Percentiles rank a stretch among this genome's conserved stretches.
These are phyloP conservation scores for Troides helena DNA, from an alignment of 2,888 invertebrate species.

Conservation along the genomic window DNA sequence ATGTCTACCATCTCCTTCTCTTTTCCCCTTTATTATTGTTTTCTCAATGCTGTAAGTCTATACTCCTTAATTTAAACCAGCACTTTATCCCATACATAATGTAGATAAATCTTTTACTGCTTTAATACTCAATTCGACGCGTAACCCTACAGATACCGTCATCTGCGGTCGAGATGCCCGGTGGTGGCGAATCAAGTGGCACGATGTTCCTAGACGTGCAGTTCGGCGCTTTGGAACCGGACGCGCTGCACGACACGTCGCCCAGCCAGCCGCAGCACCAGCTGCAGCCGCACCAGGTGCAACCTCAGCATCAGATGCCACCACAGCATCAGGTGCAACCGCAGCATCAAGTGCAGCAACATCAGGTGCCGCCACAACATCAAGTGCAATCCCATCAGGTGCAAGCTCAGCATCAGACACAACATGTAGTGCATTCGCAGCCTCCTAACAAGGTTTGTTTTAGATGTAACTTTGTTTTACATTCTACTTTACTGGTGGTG, in stretches of 20 bases:
- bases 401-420: slow-evolving; percentile 14
- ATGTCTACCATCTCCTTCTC: too few relatives aligned
- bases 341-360: slow-evolving; percentile 21
- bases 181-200: slow-evolving; percentile 86
- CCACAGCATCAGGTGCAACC: slow-evolving; percentile 7
- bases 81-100: too few relatives aligned
- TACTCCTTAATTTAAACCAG: too few relatives aligned
- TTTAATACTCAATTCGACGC: neutral
- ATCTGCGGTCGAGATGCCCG: slow-evolving; percentile 98
- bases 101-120: too few relatives aligned
- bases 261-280: slow-evolving; percentile 36
- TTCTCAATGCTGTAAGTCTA: too few relatives aligned
- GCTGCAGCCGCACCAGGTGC: slow-evolving; percentile 65
- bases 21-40: too few relatives aligned
- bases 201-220: slow-evolving; percentile 93
- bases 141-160: slow-evolving; percentile 86
- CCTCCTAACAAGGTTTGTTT: slow-evolving; percentile 33
- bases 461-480: too few relatives aligned
- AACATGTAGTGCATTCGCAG: slow-evolving; percentile 27
- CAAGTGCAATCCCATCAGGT: slow-evolving; percentile 6
- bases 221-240: slow-evolving; percentile 91
- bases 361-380: slow-evolving; percentile 10
- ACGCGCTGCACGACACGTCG: slow-evolving; percentile 43
- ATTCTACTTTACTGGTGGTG: too few relatives aligned
- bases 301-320: slow-evolving; percentile 1